These are phyloP conservation scores for Catostylus mosaicus DNA, from an alignment of 30 jellyfish, hydroid and myxozoan species.

Conservation along the genomic window DNA sequence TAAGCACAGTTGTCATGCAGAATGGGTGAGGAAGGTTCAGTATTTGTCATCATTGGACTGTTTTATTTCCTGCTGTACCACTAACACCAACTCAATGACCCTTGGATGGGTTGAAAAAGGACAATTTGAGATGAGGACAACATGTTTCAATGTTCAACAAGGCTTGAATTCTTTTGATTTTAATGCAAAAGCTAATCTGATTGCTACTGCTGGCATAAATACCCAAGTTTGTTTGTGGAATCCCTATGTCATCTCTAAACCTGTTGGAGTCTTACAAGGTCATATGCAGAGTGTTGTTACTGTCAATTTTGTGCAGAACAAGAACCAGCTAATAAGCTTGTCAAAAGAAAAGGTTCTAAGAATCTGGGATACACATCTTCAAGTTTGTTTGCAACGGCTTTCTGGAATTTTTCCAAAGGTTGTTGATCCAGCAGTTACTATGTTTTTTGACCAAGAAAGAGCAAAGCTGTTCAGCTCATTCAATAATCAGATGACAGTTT, in stretches of 20 bases:
- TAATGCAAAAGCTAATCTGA: slow-evolving; percentile 73
- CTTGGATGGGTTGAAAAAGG: slow-evolving; percentile 92
- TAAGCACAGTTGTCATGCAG: slow-evolving; percentile 70
- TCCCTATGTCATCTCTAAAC: slow-evolving; percentile 92
- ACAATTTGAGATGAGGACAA: slow-evolving; percentile 59
- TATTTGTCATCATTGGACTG: slow-evolving; percentile 81
- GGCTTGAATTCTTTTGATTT: slow-evolving; percentile 95
- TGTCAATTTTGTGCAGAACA: slow-evolving; percentile 75
- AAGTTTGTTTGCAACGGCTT: slow-evolving; percentile 90
- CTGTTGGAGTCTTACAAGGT: slow-evolving; percentile 92
- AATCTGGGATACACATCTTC: slow-evolving; percentile 96
- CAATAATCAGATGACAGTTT: slow-evolving; percentile 67
- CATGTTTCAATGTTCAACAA: slow-evolving; percentile 70
- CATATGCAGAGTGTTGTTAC: slow-evolving; percentile 89
- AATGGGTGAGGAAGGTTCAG: slow-evolving; percentile 86
- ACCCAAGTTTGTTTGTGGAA: slow-evolving; percentile 94
- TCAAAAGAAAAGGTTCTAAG: slow-evolving; percentile 91
- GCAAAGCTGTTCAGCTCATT: slow-evolving; percentile 69
- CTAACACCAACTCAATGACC: slow-evolving; percentile 76
- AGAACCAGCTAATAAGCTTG: slow-evolving; percentile 81
- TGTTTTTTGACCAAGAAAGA: slow-evolving; percentile 77
- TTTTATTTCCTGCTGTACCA: slow-evolving; percentile 84
- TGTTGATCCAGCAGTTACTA: slow-evolving; percentile 73
- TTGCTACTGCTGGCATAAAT: slow-evolving; percentile 97
- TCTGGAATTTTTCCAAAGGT: slow-evolving; percentile 85